A percentile compares a stretch with the other conserved stretches of the same genome.
These are phyloP conservation scores for Spisula solida DNA, from an alignment of 2,888 invertebrate species.

Conservation along the genomic window DNA sequence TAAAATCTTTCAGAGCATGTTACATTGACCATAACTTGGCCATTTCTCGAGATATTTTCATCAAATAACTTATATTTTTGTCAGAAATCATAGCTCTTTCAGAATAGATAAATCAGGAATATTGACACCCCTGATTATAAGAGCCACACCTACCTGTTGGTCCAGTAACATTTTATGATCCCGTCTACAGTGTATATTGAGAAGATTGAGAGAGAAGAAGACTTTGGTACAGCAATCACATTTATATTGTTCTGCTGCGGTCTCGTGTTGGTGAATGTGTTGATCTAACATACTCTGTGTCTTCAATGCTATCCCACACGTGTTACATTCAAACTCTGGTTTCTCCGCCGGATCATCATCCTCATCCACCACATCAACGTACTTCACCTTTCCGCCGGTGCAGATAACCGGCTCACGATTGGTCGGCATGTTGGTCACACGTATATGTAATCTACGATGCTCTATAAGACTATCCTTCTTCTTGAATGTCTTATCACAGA, in stretches of 20 bases:
- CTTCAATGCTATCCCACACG: slow-evolving; percentile 63
- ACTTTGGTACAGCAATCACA: slow-evolving; percentile 66
- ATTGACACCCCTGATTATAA: too few relatives aligned
- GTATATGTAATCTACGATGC: slow-evolving; percentile 66
- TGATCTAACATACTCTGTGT: slow-evolving; percentile 58
- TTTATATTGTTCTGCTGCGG: slow-evolving; percentile 58
- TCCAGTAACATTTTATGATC: slow-evolving; percentile 67
- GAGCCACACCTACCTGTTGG: slow-evolving; percentile 45
- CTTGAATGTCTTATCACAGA: slow-evolving; percentile 69
- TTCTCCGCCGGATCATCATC: slow-evolving; percentile 10
- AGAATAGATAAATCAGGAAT: too few relatives aligned
- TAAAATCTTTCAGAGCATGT: too few relatives aligned
- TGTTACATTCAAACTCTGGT: slow-evolving; percentile 55
- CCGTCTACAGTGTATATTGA: slow-evolving; percentile 64
- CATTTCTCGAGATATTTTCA: too few relatives aligned
- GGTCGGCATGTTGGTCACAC: slow-evolving; percentile 39
- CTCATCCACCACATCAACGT: background rate
- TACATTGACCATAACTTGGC: too few relatives aligned
- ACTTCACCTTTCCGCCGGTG: background rate
- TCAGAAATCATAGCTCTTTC: too few relatives aligned
- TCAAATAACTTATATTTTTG: too few relatives aligned
- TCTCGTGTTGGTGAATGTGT: slow-evolving; percentile 64
- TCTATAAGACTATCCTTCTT: slow-evolving; percentile 68
- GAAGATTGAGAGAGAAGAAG: slow-evolving; percentile 64
- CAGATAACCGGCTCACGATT: slow-evolving; percentile 18